Conservation (phyloP, 2,797 vertebrate species). For the Calcarius lapponicus region DNA sequence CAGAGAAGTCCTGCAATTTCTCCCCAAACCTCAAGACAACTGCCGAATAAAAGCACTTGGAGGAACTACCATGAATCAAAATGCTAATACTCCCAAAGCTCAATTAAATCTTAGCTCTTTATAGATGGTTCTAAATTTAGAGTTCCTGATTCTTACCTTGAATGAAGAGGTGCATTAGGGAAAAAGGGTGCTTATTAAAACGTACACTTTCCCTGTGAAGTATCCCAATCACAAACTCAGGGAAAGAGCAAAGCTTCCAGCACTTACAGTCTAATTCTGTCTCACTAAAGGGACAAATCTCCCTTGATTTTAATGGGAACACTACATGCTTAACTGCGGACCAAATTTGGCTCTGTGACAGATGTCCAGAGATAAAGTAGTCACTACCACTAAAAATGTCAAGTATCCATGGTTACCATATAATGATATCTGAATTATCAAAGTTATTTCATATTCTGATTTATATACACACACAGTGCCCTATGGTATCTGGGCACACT, state of each 20-base stretch:
- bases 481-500: neutral
- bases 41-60: neutral
- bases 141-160: neutral
- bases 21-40: neutral
- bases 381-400: slow-evolving; percentile 63
- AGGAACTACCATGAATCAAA: neutral
- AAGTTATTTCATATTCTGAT: neutral
- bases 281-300: slow-evolving; percentile 67
- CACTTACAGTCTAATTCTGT: slow-evolving; percentile 55
- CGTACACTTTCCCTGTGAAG: neutral
- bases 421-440: slow-evolving; percentile 46
- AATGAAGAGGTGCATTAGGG: neutral
- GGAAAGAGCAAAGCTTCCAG: neutral
- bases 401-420: slow-evolving; percentile 68
- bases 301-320: slow-evolving; percentile 47
- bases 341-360: slow-evolving; percentile 69
- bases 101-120: neutral
- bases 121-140: neutral
- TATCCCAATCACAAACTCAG: neutral
- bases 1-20: neutral
- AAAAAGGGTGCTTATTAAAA: neutral
- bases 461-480: neutral
- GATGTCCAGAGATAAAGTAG: slow-evolving; percentile 66
- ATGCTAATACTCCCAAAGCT: neutral
- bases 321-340: slow-evolving; percentile 21